Percentiles rank a stretch among this genome's conserved stretches.
Evolutionary conservation across 1,140 invertebrate species (phyloP).

Genomic region (Nautilus pompilius): DNA sequence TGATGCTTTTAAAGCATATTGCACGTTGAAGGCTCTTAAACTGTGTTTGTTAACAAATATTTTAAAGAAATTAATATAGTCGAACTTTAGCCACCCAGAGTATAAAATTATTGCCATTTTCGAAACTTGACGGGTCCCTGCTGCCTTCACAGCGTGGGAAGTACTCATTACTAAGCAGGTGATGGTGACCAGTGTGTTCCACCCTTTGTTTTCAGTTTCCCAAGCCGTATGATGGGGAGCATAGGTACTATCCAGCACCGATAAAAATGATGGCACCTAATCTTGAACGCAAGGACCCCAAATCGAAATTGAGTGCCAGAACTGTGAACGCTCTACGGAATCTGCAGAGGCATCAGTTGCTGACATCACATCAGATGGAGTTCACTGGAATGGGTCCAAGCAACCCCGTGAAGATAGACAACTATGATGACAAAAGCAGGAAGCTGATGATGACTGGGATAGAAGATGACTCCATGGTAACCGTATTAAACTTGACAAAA

Average conservation of each 20-base stretch:
- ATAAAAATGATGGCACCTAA: constrained; percentile 44
- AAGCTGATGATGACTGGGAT: constrained; percentile 25
- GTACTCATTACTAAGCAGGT: too few relatives aligned
- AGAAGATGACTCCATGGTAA: constrained; percentile 43
- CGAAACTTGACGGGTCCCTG: too few relatives aligned
- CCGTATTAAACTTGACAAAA: too few relatives aligned
- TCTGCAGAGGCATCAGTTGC: constrained; percentile 48
- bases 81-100: too few relatives aligned
- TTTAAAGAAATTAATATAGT: too few relatives aligned
- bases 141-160: too few relatives aligned
- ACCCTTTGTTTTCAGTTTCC: constrained; percentile 27
- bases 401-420: constrained; percentile 46
- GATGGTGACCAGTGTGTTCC: too few relatives aligned
- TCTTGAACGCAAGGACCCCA: constrained; percentile 32
- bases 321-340: constrained; percentile 44
- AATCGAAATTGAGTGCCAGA: constrained; percentile 23
- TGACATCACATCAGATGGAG: constrained; percentile 38
- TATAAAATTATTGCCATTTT: too few relatives aligned
- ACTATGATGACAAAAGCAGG: constrained; percentile 39
- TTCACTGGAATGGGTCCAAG: constrained; percentile 46
- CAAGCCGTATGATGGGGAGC: constrained; percentile 32
- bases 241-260: constrained; percentile 47
- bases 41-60: too few relatives aligned
- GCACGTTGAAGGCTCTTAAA: too few relatives aligned
- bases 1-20: too few relatives aligned